A percentile compares a stretch with the other conserved stretches of the same genome.
These are phyloP conservation scores for Notospermus geniculatus DNA, from an alignment of 1,140 invertebrate species.

Conservation along the genomic window DNA sequence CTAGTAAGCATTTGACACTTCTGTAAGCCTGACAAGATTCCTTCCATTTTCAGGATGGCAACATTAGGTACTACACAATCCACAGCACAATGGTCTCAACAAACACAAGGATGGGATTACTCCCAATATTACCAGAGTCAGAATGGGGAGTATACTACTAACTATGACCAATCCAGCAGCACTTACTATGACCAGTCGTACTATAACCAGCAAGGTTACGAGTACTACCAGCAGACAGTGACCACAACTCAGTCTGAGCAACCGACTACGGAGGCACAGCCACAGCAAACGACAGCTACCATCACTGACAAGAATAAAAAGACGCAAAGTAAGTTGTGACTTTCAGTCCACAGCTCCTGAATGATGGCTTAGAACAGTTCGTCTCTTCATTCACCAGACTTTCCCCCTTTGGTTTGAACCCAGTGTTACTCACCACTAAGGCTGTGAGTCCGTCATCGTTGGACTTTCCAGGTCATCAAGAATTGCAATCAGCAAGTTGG, in stretches of 20 bases:
- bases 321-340: too few species aligned
- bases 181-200: conserved; percentile 10
- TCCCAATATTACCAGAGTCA: conserved; percentile 12
- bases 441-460: too few species aligned
- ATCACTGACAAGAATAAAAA: too few species aligned
- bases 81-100: conserved; percentile 1
- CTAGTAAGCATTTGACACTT: not conserved
- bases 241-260: not conserved
- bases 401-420: too few species aligned
- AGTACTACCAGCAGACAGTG: not conserved
- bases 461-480: too few species aligned
- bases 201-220: not conserved
- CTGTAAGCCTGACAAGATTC: not conserved
- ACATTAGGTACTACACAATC: not conserved
- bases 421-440: too few species aligned
- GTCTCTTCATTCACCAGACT: too few species aligned
- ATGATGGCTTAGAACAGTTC: too few species aligned
- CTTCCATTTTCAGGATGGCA: conserved; percentile 3
- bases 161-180: conserved; percentile 1
- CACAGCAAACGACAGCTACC: too few species aligned
- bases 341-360: too few species aligned
- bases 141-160: not conserved
- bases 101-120: conserved; percentile 1
- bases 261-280: too few species aligned
- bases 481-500: too few species aligned